Base-by-base conservation (phyloP, 2,113 vertebrate species). In the Mormyrus lacerda region DNA sequence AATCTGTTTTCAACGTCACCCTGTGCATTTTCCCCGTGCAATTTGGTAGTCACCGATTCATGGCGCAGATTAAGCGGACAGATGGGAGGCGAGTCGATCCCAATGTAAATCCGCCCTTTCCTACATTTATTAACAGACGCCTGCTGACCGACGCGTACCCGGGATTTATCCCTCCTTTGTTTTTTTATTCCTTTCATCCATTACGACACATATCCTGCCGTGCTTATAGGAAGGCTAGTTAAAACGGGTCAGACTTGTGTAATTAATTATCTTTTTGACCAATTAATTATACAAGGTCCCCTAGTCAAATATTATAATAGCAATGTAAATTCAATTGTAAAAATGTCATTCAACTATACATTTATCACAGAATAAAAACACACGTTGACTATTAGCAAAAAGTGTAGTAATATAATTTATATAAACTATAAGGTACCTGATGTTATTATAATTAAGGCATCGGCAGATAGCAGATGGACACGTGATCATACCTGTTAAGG, bases 81-180 rank as follows among this genome's bases (percentile, higher is more conserved):
- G 88, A 89, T 89, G 88, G 88, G 31, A 89, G 50, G 76, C 88
- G 50, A 76, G 31, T 21, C 87, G 15, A 4, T 5, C 76, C 27
- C 87, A 6, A 39, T 89, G 76, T 83, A 83, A 89, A 89, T 83
- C 88, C 88, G 31, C 85, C 84, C 47, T 50, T 85, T 31, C 47
- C 47, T 85, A 47, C 48, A 50, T 51, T 85, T 85, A 50, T 85
- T 50, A 47, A 82, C 44, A 85, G 84, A n/a, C 84, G 76, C 53
- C 86, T 13, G 85, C 53, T 87, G 86, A 87, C 86, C 10, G 86
- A 61, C 86, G 51, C 86, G 35, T 15, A 31, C n/a, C 19, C 53
- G 35, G 15, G 27, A 10, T 19, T 87, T 42, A 45, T 15, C 53
- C 35, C 86, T 39, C 11, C 84, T 87, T 87, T 61, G 53, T 87